A percentile compares a stretch with the other conserved stretches of the same genome.
phyloP scores from a whole-genome alignment of 1,140 invertebrate species.

The Pseudoatta argentina region DNA sequence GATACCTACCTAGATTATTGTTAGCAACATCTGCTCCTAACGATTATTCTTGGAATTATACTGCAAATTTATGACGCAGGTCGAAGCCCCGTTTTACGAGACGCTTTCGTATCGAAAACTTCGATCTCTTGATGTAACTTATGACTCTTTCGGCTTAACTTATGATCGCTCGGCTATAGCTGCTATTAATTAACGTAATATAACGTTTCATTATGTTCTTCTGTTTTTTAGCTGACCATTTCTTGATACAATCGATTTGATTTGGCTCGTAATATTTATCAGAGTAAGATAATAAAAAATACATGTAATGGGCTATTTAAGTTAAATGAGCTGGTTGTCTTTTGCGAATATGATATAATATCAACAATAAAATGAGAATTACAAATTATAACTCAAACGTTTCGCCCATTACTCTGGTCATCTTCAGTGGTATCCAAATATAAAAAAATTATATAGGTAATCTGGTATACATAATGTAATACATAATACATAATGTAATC shows the following conservation, averaged over 20 bases:
- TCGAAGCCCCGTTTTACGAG: constrained; percentile 68
- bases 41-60: constrained; percentile 74
- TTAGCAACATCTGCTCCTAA: constrained; percentile 72
- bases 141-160: constrained; percentile 38
- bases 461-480: too few relatives aligned
- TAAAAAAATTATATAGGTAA: too few relatives aligned
- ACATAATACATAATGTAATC: too few relatives aligned
- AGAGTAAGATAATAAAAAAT: background rate
- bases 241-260: constrained; percentile 14
- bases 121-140: constrained; percentile 51
- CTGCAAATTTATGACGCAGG: constrained; percentile 66
- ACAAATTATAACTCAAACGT: too few relatives aligned
- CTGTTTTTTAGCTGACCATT: background rate
- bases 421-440: too few relatives aligned
- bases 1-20: constrained; percentile 72
- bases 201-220: background rate
- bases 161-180: constrained; percentile 29
- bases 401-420: too few relatives aligned
- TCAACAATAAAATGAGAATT: too few relatives aligned
- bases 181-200: constrained; percentile 64
- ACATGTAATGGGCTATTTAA: too few relatives aligned
- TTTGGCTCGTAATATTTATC: constrained; percentile 3
- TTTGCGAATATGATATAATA: too few relatives aligned
- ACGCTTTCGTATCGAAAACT: constrained; percentile 67
- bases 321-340: too few relatives aligned